Percentiles rank a stretch among this genome's conserved stretches.
Evolutionary conservation across 2,113 vertebrate species (phyloP).

Genomic region (Gymnarchus niloticus): DNA sequence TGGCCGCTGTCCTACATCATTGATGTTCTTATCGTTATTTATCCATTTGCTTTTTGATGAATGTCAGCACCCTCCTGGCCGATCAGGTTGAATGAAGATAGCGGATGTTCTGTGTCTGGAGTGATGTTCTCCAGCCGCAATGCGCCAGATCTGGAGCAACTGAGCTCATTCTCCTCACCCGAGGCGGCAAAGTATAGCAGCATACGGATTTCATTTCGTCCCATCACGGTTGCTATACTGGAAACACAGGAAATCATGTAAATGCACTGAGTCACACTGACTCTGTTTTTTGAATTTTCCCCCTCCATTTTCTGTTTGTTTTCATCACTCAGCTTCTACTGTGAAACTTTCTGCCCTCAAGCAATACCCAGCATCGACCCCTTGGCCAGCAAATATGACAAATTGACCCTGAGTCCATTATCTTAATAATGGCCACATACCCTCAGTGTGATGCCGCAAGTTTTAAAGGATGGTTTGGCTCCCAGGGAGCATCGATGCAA

Average conservation of each 20-base stretch:
- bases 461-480: background rate
- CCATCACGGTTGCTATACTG: background rate
- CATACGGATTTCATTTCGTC: constrained; percentile 3
- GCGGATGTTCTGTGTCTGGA: background rate
- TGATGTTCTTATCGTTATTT: background rate
- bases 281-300: background rate
- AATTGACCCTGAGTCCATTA: background rate
- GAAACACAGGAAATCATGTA: background rate
- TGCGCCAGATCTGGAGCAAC: background rate
- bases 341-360: background rate
- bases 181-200: background rate
- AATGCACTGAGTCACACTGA: background rate
- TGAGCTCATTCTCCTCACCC: background rate
- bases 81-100: background rate
- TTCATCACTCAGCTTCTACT: background rate
- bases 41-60: background rate
- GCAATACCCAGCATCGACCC: background rate
- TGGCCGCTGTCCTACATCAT: background rate
- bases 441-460: background rate
- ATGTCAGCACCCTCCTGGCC: background rate
- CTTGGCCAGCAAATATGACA: background rate
- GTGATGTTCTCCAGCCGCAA: background rate
- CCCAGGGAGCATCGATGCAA: background rate
- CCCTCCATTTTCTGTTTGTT: background rate
- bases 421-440: background rate